Percentiles rank a stretch among this genome's conserved stretches.
Evolutionary conservation across 1,140 invertebrate species (phyloP).

Genomic region (Vanessa atalanta): DNA sequence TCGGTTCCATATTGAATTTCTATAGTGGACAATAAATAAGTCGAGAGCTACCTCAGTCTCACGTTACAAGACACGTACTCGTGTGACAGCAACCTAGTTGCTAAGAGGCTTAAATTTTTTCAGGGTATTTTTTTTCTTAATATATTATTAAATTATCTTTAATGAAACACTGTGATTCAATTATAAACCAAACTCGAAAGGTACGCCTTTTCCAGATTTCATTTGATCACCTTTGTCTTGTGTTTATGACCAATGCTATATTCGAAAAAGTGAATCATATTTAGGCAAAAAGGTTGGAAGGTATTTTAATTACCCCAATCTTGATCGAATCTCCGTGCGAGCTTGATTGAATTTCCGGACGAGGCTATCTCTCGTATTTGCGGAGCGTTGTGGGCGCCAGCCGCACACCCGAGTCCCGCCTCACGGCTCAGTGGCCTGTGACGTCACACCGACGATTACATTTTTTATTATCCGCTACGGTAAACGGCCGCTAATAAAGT

Average conservation of each 20-base stretch:
- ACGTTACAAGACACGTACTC: conserved; percentile 17
- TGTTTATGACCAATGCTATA: background rate
- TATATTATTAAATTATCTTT: background rate
- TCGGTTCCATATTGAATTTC: conserved; percentile 73
- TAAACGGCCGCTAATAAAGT: conserved; percentile 74
- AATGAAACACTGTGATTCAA: background rate
- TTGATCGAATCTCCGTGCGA: conserved; percentile 77
- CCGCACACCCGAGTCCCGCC: conserved; percentile 46
- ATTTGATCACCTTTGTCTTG: background rate
- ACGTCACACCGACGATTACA: conserved; percentile 73
- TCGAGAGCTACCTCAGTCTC: conserved; percentile 48
- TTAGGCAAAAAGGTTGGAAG: conserved; percentile 65
- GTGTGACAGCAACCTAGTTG: conserved; percentile 11
- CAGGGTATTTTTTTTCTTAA: background rate
- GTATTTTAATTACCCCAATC: conserved; percentile 79
- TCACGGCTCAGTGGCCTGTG: conserved; percentile 72
- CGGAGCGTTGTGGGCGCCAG: conserved; percentile 61
- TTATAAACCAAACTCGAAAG: background rate
- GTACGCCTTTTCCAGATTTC: background rate
- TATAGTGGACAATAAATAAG: conserved; percentile 75
- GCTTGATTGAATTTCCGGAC: conserved; percentile 79
- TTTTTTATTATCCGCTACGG: conserved; percentile 73
- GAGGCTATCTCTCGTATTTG: conserved; percentile 76
- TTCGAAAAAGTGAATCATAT: conserved; percentile 35
- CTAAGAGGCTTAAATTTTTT: background rate